phyloP scores from a whole-genome alignment of 2,888 invertebrate genomes.

The Therioaphis trifolii region DNA sequence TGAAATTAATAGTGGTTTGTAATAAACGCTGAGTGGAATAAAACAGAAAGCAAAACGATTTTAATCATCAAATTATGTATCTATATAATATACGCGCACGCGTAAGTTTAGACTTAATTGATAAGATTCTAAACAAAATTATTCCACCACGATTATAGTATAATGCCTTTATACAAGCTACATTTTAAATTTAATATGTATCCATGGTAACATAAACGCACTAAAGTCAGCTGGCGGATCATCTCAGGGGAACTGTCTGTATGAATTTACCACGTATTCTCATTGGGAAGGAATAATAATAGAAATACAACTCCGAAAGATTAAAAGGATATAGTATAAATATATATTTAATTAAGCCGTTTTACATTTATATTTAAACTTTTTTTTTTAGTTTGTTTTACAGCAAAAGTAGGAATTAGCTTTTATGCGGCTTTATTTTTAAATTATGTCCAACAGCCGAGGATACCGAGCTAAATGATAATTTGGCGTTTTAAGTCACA shows the following conservation, averaged over 20 bases:
- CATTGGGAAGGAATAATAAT: conserved; percentile 43
- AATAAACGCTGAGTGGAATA: too few species aligned
- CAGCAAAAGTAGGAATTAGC: not conserved
- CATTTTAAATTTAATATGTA: conserved; percentile 18
- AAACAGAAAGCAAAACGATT: too few species aligned
- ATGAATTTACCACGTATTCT: conserved; percentile 19
- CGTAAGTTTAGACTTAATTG: too few species aligned
- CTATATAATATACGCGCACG: too few species aligned
- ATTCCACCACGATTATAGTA: not conserved
- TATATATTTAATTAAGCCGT: too few species aligned
- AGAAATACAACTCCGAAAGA: conserved; percentile 26
- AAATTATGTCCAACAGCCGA: conserved; percentile 7
- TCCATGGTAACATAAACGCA: conserved; percentile 24
- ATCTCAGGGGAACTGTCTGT: conserved; percentile 44
- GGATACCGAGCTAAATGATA: not conserved
- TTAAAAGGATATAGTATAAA: conserved; percentile 27
- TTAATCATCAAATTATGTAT: too few species aligned
- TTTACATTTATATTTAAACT: conserved; percentile 15
- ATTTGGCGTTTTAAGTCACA: not conserved
- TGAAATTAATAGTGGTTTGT: too few species aligned
- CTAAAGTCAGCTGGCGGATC: conserved; percentile 17
- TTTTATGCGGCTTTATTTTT: conserved; percentile 22
- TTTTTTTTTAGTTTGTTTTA: conserved; percentile 22
- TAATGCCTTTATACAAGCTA: not conserved
- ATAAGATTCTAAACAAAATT: not conserved